These are phyloP conservation scores for Aphidoletes aphidimyza DNA, from an alignment of 2,888 invertebrate species.

Conservation along the genomic window DNA sequence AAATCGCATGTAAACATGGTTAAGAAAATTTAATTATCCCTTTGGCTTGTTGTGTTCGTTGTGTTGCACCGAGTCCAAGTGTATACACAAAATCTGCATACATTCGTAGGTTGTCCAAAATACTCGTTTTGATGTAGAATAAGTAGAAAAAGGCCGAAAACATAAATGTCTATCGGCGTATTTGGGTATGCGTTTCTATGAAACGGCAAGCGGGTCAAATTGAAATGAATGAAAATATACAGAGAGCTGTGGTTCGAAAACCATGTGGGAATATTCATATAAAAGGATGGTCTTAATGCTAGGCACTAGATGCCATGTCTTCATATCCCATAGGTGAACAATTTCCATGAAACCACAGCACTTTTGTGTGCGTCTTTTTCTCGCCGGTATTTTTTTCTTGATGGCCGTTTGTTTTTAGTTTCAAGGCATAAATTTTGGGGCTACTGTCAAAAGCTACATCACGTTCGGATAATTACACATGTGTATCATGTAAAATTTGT, in stretches of 20 bases:
- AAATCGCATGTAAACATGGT: background rate
- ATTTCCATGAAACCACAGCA: background rate
- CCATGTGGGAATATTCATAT: slow-evolving; percentile 14
- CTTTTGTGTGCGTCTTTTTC: background rate
- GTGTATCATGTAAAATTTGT: slow-evolving; percentile 22
- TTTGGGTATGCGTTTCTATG: slow-evolving; percentile 1
- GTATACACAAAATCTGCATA: background rate
- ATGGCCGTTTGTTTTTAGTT: background rate
- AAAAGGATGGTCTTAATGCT: background rate
- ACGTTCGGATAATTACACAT: slow-evolving; percentile 34
- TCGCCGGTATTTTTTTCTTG: background rate
- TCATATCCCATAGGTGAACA: background rate
- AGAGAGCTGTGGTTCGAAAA: background rate
- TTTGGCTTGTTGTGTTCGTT: background rate
- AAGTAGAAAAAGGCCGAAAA: background rate
- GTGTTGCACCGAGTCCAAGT: background rate
- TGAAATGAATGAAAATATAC: background rate
- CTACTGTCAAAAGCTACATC: slow-evolving; percentile 2
- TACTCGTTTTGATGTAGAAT: background rate
- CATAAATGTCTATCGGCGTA: slow-evolving; percentile 16
- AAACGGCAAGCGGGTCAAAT: background rate
- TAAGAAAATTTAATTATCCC: slow-evolving; percentile 26
- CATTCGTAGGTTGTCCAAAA: background rate
- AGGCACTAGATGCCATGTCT: background rate
- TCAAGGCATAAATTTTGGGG: slow-evolving; percentile 14